Percentiles rank a stretch among this genome's conserved stretches.
Conservation (phyloP, 2,797 vertebrate genomes). For the Gephyroberyx darwinii region DNA sequence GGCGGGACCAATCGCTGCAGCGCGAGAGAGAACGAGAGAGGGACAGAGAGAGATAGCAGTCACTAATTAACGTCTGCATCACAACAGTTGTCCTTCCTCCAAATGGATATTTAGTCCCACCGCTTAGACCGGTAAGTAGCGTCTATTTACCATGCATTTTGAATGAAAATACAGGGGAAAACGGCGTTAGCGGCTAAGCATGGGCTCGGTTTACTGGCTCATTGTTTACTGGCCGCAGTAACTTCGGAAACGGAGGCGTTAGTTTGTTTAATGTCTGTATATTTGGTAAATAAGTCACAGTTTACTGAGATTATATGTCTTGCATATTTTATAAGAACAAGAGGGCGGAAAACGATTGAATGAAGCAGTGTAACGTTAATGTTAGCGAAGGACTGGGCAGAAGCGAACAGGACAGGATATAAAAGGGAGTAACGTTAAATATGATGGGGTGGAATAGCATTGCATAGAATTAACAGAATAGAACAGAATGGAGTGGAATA, state of each 20-base stretch:
- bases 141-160: rapidly evolving
- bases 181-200: no score
- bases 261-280: background rate
- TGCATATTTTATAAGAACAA: background rate
- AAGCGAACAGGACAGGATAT: background rate
- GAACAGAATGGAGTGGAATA: background rate
- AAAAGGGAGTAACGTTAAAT: background rate
- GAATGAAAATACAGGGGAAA: background rate
- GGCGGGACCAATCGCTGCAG: slow-evolving; percentile 43
- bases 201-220: background rate
- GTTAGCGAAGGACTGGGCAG: background rate
- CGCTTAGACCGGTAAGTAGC: slow-evolving; percentile 22
- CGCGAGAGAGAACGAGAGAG: background rate
- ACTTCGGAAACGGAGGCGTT: slow-evolving; percentile 37
- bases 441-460: no score
- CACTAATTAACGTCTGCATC: background rate
- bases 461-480: background rate
- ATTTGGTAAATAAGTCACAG: background rate
- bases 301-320: rapidly evolving
- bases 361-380: no score
- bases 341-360: background rate
- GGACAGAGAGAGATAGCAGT: slow-evolving; percentile 11
- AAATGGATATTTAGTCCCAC: background rate
- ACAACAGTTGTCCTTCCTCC: background rate
- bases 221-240: slow-evolving; percentile 29